phyloP scores from a whole-genome alignment of 2,113 vertebrate genomes.

The Guaruba guarouba region DNA sequence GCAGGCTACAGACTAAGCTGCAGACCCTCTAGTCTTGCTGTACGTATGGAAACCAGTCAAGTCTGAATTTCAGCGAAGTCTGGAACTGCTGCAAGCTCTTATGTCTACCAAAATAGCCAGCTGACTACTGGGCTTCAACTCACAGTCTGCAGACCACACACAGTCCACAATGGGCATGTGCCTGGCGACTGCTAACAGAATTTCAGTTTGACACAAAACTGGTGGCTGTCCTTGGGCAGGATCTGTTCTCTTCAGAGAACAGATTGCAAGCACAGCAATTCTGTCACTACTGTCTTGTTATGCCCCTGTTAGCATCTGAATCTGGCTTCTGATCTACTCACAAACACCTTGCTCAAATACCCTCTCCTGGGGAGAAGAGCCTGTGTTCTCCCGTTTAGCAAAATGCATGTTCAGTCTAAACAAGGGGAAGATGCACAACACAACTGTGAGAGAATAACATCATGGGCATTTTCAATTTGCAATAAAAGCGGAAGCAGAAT shows the following conservation, averaged over 20 bases:
- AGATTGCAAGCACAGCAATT: not conserved
- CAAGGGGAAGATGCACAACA: not conserved
- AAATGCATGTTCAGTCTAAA: rapidly evolving
- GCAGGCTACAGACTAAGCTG: not conserved
- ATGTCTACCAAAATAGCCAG: not conserved
- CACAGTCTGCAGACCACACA: not conserved
- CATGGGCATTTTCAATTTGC: not conserved
- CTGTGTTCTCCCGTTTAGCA: not conserved
- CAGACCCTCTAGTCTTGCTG: not conserved
- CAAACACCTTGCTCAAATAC: not conserved
- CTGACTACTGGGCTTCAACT: not conserved
- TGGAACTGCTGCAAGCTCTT: not conserved
- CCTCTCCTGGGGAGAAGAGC: not conserved
- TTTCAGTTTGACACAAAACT: not conserved
- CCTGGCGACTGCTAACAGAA: not conserved
- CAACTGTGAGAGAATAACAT: not conserved
- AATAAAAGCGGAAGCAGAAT: not conserved
- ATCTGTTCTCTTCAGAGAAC: not conserved
- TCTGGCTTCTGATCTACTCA: not conserved
- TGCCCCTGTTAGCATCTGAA: not conserved
- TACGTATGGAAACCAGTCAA: not conserved
- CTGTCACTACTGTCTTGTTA: not conserved
- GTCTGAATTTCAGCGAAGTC: not conserved
- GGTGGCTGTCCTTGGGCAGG: not conserved
- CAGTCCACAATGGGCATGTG: rapidly evolving